Percentiles rank a stretch among this genome's conserved stretches.
phyloP scores from a whole-genome alignment of 1,140 invertebrate genomes.

The Argopecten irradians region DNA sequence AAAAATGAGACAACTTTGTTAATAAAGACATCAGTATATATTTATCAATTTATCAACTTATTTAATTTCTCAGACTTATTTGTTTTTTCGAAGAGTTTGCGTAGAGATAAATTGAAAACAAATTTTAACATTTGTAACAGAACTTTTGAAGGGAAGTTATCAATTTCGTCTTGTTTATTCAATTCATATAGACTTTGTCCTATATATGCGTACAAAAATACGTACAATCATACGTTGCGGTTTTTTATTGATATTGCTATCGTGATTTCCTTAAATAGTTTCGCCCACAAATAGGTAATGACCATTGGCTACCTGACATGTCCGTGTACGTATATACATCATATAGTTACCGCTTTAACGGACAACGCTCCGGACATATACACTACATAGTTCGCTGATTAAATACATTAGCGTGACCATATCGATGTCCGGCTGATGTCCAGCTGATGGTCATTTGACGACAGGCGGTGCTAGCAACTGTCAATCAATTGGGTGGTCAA shows the following conservation, averaged over 20 bases:
- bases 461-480: neutral
- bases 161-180: too few relatives aligned
- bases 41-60: too few relatives aligned
- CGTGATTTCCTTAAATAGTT: neutral
- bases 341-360: neutral
- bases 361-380: neutral
- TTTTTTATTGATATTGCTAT: neutral
- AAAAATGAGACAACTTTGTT: too few relatives aligned
- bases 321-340: neutral
- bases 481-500: neutral
- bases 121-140: too few relatives aligned
- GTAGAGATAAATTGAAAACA: too few relatives aligned
- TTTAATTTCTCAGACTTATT: too few relatives aligned
- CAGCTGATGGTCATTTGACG: neutral
- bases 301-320: neutral
- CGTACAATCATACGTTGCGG: too few relatives aligned
- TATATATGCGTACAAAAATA: too few relatives aligned
- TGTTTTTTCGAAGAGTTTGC: too few relatives aligned
- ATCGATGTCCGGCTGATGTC: neutral
- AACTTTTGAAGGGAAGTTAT: too few relatives aligned
- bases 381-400: neutral
- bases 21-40: too few relatives aligned
- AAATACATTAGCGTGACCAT: conserved; percentile 22
- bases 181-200: too few relatives aligned
- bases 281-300: neutral